A percentile compares a stretch with the other conserved stretches of the same genome.
These are phyloP conservation scores for Pseudomyrmex flavicornis DNA, from an alignment of 1,140 invertebrate genomes.

Conservation along the genomic window DNA sequence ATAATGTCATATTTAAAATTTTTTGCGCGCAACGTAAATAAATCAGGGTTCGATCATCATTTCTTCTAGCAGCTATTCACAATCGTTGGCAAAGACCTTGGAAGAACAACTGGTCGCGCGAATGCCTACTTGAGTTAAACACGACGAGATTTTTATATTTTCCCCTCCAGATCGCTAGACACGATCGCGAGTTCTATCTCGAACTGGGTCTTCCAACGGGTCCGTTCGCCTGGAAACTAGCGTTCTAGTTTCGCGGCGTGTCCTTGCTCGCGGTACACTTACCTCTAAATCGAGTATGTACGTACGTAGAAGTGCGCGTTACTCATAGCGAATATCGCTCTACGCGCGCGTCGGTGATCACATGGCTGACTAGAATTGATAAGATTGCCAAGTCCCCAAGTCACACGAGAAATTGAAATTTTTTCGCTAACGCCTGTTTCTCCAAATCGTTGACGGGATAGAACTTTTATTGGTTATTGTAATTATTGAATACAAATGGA, in stretches of 20 bases:
- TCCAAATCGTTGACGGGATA: neutral
- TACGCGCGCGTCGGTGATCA: constrained; percentile 19
- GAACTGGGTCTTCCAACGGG: constrained; percentile 67
- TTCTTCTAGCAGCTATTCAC: neutral
- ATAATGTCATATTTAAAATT: no score
- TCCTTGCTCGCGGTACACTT: constrained; percentile 74
- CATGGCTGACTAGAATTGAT: constrained; percentile 45
- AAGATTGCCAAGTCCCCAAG: constrained; percentile 2
- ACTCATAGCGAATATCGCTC: constrained; percentile 63
- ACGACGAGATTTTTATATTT: constrained; percentile 20
- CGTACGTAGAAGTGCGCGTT: constrained; percentile 45
- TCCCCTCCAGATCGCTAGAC: neutral
- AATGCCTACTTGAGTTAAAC: neutral
- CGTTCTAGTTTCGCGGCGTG: constrained; percentile 69
- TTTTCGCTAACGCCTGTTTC: neutral
- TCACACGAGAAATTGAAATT: neutral
- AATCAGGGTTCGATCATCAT: neutral
- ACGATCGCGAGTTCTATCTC: constrained; percentile 38
- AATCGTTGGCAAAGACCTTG: neutral
- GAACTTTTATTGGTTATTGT: neutral
- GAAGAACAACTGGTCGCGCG: neutral
- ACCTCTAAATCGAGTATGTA: constrained; percentile 68
- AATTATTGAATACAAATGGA: neutral
- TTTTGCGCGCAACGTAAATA: no score
- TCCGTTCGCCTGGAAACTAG: constrained; percentile 61